Conservation (phyloP, 2,113 vertebrate species). For the Megaceryle maxima region DNA sequence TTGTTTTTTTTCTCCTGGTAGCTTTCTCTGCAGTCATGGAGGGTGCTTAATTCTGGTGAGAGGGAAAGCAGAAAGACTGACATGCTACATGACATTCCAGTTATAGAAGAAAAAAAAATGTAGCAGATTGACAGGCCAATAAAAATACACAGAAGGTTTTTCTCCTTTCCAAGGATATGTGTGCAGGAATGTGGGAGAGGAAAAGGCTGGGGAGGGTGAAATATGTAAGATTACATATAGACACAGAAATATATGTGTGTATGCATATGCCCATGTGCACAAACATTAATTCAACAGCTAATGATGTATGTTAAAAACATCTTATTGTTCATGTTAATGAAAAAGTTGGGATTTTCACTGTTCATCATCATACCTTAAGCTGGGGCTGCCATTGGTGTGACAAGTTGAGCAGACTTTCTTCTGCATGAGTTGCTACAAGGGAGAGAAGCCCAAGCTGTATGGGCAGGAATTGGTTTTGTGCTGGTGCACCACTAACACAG, state of each 20-base stretch:
- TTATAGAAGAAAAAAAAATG: neutral
- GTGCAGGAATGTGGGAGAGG: neutral
- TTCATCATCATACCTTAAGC: neutral
- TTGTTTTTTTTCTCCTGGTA: neutral
- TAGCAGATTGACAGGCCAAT: conserved; percentile 50
- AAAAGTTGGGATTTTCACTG: neutral
- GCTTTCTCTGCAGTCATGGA: neutral
- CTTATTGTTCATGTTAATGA: neutral
- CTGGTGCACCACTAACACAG: neutral
- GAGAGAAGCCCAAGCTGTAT: neutral
- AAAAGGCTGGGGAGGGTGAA: neutral
- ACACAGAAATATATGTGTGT: neutral
- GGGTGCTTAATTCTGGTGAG: neutral
- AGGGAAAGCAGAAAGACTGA: conserved; percentile 23
- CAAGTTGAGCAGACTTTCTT: neutral
- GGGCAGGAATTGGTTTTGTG: neutral
- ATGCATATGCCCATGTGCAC: neutral
- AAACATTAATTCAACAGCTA: neutral
- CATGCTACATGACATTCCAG: conserved; percentile 15
- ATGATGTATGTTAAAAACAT: neutral
- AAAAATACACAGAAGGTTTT: conserved; percentile 50
- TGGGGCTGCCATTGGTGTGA: neutral
- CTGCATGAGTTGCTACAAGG: neutral
- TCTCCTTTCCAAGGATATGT: conserved; percentile 13
- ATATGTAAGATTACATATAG: neutral